These are phyloP conservation scores for Erebia epiphron DNA, from an alignment of 2,888 invertebrate species.

Conservation along the genomic window DNA sequence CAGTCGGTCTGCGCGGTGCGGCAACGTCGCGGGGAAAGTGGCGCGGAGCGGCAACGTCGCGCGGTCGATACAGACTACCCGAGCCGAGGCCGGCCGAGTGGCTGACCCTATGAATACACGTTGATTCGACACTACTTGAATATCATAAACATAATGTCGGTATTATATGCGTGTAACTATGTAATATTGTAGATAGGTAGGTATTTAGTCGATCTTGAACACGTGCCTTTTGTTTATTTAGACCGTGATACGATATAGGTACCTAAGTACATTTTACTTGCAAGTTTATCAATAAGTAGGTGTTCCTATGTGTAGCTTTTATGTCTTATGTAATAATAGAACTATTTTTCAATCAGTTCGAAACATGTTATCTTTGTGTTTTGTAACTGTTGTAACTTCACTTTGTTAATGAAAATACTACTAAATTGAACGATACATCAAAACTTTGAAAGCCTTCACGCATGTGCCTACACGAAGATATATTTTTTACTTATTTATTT, in stretches of 20 bases:
- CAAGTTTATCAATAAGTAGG: too few relatives aligned
- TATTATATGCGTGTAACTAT: neutral
- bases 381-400: too few relatives aligned
- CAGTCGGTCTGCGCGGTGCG: conserved; percentile 35
- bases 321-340: too few relatives aligned
- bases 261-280: too few relatives aligned
- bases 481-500: too few relatives aligned
- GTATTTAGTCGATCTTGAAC: conserved; percentile 8
- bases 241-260: neutral
- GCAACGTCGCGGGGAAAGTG: conserved; percentile 67
- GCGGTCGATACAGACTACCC: conserved; percentile 9
- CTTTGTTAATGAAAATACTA: too few relatives aligned
- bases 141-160: neutral
- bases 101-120: conserved; percentile 18
- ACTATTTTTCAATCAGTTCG: too few relatives aligned
- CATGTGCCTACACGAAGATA: too few relatives aligned
- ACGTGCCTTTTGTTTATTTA: conserved; percentile 22
- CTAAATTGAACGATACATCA: too few relatives aligned
- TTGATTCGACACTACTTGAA: conserved; percentile 16
- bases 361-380: too few relatives aligned
- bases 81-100: conserved; percentile 15
- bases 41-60: conserved; percentile 41
- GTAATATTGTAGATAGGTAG: neutral
- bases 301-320: too few relatives aligned
- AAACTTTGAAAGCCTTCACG: too few relatives aligned